Base-by-base conservation (phyloP, 2,797 vertebrate species). In the Petrocephalus schoutedeni region DNA sequence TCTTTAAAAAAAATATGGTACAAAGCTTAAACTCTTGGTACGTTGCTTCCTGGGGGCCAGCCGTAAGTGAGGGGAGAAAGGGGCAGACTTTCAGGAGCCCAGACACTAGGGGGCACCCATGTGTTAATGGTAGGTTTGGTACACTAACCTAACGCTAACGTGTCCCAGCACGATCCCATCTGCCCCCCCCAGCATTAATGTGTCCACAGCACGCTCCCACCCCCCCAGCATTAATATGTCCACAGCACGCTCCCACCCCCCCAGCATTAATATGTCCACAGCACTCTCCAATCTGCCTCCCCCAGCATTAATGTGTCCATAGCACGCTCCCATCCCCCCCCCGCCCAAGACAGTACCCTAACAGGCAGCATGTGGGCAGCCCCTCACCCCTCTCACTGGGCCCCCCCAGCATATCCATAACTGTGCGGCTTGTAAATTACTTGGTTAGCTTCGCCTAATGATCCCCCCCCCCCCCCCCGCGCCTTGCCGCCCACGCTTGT, bases 331-430 rank as follows among this genome's bases (percentile, higher is more conserved):
- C 67, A 74, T 74, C 23, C 7, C 28, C 67, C 83, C 49, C 4
- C 53, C 51, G 2, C 23, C 49, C 21, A 80, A 41, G 2, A 2
- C n/a, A 53, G 45, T 56, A 28, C 3, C 4, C 53, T 56, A 85
- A 23, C 57, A 19, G 86, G 19, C 82, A 53, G 59, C 49, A 2
- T 86, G 28, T 89, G 80, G 91, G 90, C 87, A 90, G 88, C 89
- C 85, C 87, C 58, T 86, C 82, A 61, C 54, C 51, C 16, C 57
- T 61, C 85, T 32, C 32, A n/a, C 14, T 59, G 85, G 80, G 85
- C n/a, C 57, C 32, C 5, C 32, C 36, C 7, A 61, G 58, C 58
- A 23, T 28, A 59, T 61, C 32, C 14, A 21, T 67, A 67, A 67
- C 51, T 36, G 67, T 12, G 1, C 59, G 0, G 45, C 86, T 67